A percentile compares a stretch with the other conserved stretches of the same genome.
These are phyloP conservation scores for Autographa pulchrina DNA, from an alignment of 2,888 invertebrate species.

Conservation along the genomic window DNA sequence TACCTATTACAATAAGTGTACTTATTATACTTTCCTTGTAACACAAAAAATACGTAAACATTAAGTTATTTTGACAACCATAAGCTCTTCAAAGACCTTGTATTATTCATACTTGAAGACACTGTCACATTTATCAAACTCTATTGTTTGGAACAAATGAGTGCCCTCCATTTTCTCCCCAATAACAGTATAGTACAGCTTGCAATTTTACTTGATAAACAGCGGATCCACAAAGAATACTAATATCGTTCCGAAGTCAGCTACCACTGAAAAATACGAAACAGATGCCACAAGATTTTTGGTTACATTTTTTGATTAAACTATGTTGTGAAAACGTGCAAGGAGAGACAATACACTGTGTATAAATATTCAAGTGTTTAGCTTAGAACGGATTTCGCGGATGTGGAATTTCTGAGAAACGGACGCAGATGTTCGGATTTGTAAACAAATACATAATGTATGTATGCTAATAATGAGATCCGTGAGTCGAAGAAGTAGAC, in stretches of 20 bases:
- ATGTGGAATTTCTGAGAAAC: conserved; percentile 3
- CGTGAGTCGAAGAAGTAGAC: background rate
- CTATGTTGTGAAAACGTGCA: conserved; percentile 1
- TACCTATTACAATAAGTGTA: no score
- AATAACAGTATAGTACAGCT: conserved; percentile 48
- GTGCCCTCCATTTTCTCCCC: conserved; percentile 40
- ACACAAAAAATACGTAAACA: background rate
- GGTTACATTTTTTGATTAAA: conserved; percentile 8
- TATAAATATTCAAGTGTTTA: conserved; percentile 4
- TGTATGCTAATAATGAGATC: conserved; percentile 1
- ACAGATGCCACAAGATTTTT: conserved; percentile 22
- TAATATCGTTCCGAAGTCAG: conserved; percentile 42
- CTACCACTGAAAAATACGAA: conserved; percentile 32
- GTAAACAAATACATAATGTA: background rate
- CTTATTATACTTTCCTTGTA: no score
- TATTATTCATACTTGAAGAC: conserved; percentile 25
- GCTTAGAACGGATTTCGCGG: background rate
- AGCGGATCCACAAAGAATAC: conserved; percentile 45
- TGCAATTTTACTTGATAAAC: conserved; percentile 59
- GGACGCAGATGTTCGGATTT: conserved; percentile 1
- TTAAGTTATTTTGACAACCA: conserved; percentile 10
- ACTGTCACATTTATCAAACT: conserved; percentile 48
- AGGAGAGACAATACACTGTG: background rate
- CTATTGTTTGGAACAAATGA: conserved; percentile 54
- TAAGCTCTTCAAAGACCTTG: background rate